A percentile compares a stretch with the other conserved stretches of the same genome.
phyloP scores from a whole-genome alignment of 2,797 vertebrate genomes.

The Xyrichtys novacula region DNA sequence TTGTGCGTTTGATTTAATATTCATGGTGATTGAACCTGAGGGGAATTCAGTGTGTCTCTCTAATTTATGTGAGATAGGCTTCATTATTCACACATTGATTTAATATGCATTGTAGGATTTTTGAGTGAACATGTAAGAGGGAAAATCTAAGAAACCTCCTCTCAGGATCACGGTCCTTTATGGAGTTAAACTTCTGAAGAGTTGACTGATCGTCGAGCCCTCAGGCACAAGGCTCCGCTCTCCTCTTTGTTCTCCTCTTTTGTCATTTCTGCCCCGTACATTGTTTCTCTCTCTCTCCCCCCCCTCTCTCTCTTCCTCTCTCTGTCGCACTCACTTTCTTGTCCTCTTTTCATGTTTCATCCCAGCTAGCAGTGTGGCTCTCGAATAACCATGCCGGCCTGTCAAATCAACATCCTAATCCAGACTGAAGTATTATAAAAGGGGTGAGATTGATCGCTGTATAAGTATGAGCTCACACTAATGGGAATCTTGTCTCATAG shows the following conservation, averaged over 20 bases:
- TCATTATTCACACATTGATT: constrained; percentile 80
- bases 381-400: constrained; percentile 1
- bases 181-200: constrained; percentile 53
- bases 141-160: constrained; percentile 49
- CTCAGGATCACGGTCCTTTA: constrained; percentile 10
- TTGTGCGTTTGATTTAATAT: constrained; percentile 80
- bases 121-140: constrained; percentile 48
- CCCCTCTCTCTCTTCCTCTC: no score
- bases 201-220: constrained; percentile 53
- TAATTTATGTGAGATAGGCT: constrained; percentile 79
- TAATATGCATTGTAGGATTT: constrained; percentile 72
- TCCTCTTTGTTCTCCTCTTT: constrained; percentile 31
- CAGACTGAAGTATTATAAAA: not conserved
- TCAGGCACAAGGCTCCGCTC: constrained; percentile 4
- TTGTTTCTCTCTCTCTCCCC: constrained; percentile 1
- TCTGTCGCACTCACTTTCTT: constrained; percentile 18
- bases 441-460: not conserved
- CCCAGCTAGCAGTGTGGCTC: not conserved
- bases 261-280: constrained; percentile 20
- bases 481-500: no score
- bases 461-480: not conserved
- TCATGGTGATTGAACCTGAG: constrained; percentile 74
- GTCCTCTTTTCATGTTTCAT: constrained; percentile 2
- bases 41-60: constrained; percentile 74
- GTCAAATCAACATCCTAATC: not conserved